Base-by-base conservation (phyloP, 2,888 invertebrate species). In the Pharmacophagus antenor region DNA sequence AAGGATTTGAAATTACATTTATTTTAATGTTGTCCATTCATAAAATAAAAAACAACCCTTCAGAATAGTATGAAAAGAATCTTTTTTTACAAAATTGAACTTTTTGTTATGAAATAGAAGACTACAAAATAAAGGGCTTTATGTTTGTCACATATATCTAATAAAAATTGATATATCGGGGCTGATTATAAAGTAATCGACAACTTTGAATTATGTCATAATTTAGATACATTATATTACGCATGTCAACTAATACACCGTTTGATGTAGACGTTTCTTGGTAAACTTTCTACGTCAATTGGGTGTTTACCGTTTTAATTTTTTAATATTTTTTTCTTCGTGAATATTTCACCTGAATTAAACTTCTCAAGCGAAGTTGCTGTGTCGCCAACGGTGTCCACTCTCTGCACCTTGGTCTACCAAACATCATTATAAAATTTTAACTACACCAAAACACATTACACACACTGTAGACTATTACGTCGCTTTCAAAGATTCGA, bases 351-450 rank as follows among this genome's bases (percentile, higher is more conserved):
- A 97, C 93, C 91, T 95, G 95, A 72, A 95, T 93, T 62, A 97
- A 90, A 84, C 95, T 96, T 66, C 97, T 92, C 50, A 97, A 87
- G 56, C 97, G 93, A 67, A 95, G 91, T 92, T 97, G 97, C 82
- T 97, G 97, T 18, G 96, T 95, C 50, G 94, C 93, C 64, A 97
- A 87, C 52, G 96, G 96, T 63, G 94, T 92, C 95, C 95, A 96
- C 84, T 94, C 93, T 75, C 95, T 93, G 81, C 95, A 94, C 71
- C 95, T 92, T 51, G 95, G 94, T 70, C 92, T 90, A 67, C 92
- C 91, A 77, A 92, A 91, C 91, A 60, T 60, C 55, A 60, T 60
- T 44, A 50, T 49, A 60, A 49, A 59, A 92, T 92, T 79, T 64
- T 78, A 70, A 67, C 68, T 60, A 61, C 52, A 61, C 49, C 60